A percentile compares a stretch with the other conserved stretches of the same genome.
phyloP scores from a whole-genome alignment of 2,113 vertebrate genomes.

The Pionites leucogaster region DNA sequence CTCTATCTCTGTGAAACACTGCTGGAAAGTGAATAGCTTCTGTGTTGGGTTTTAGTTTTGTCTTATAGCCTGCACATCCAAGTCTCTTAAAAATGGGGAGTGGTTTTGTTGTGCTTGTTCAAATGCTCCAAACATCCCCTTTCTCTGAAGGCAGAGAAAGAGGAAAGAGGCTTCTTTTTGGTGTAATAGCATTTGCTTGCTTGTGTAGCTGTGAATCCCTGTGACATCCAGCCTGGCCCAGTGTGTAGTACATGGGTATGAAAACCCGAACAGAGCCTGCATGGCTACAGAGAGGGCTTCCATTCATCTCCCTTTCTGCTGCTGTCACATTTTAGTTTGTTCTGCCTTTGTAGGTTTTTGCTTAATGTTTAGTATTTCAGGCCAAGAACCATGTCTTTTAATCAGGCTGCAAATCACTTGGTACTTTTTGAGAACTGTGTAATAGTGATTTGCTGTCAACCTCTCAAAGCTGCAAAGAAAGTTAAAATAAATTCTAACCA shows the following conservation, averaged over 20 bases:
- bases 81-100: neutral
- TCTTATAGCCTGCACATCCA: neutral
- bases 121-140: neutral
- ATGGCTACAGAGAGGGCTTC: neutral
- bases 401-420: slow-evolving; percentile 20
- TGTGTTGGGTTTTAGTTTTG: neutral
- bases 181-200: neutral
- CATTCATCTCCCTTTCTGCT: neutral
- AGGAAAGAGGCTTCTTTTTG: neutral
- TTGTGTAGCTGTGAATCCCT: neutral
- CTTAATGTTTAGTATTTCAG: neutral
- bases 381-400: neutral
- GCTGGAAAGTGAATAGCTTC: neutral
- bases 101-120: neutral
- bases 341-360: neutral
- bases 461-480: slow-evolving; percentile 41
- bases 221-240: neutral
- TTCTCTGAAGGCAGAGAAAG: neutral
- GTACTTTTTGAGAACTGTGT: neutral
- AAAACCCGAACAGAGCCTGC: neutral
- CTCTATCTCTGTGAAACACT: neutral
- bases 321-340: neutral
- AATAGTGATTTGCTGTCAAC: slow-evolving; percentile 46
- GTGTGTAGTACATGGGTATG: neutral
- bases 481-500: slow-evolving; percentile 39